These are phyloP conservation scores for Agrotis puta DNA, from an alignment of 2,888 invertebrate genomes.

Conservation along the genomic window DNA sequence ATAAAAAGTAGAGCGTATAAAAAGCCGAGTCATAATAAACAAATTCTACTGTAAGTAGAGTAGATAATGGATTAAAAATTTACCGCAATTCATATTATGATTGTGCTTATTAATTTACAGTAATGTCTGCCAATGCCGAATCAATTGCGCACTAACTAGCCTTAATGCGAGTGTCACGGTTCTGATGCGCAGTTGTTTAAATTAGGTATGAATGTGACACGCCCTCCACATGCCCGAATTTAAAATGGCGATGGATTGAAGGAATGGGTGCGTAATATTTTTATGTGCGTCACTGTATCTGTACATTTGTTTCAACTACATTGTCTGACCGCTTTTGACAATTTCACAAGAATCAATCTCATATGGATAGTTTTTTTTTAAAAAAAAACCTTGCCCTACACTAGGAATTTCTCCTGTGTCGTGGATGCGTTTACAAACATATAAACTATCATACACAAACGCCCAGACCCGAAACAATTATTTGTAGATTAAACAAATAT, in stretches of 20 bases:
- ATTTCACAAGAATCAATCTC: no score
- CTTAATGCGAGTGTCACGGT: slow-evolving; percentile 15
- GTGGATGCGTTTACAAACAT: no score
- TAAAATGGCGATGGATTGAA: slow-evolving; percentile 8
- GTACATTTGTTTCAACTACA: background rate
- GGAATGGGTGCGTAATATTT: slow-evolving; percentile 5
- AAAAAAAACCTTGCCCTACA: no score
- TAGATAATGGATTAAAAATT: no score
- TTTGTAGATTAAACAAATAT: no score
- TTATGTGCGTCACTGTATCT: slow-evolving; percentile 12
- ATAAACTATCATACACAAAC: no score
- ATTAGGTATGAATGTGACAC: slow-evolving; percentile 9
- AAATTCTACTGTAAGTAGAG: no score
- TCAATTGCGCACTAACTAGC: slow-evolving; percentile 25
- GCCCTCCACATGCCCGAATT: slow-evolving; percentile 11
- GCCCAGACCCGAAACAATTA: no score
- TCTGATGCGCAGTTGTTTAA: slow-evolving; percentile 24
- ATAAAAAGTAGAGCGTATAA: no score
- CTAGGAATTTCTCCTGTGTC: no score
- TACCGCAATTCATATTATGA: background rate
- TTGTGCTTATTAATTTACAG: slow-evolving; percentile 9
- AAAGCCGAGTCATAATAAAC: no score
- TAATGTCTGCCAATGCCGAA: slow-evolving; percentile 40
- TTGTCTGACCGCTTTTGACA: background rate
- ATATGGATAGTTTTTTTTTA: no score